Evolutionary conservation across 2,888 invertebrate genomes (phyloP).

Genomic region (Lissocephala sabroskyi): DNA sequence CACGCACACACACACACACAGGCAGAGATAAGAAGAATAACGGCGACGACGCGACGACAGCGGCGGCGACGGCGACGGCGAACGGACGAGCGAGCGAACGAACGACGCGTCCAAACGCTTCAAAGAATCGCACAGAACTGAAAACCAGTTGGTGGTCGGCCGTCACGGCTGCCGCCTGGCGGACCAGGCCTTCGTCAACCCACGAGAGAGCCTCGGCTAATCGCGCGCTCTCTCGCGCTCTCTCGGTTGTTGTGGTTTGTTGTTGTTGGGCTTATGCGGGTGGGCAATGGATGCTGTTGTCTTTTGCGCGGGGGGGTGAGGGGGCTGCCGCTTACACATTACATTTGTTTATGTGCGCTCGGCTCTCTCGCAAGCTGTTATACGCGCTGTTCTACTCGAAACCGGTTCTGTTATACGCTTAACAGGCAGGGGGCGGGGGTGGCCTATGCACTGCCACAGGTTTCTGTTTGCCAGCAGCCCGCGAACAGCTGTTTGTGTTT

Average conservation of each 20-base stretch:
- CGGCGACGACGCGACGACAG: slow-evolving; percentile 4
- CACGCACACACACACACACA: neutral
- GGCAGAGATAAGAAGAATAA: neutral
- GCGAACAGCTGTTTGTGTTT: slow-evolving; percentile 3
- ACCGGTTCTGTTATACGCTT: neutral
- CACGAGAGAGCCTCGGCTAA: too few species aligned
- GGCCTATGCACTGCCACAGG: slow-evolving; percentile 1
- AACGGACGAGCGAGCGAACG: slow-evolving; percentile 14
- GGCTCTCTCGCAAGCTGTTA: neutral
- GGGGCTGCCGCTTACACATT: too few species aligned
- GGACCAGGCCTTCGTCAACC: too few species aligned
- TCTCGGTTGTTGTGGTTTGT: slow-evolving; percentile 22
- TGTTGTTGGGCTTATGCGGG: slow-evolving; percentile 22
- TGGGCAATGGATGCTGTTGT: slow-evolving; percentile 11
- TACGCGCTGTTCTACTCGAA: neutral
- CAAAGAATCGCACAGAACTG: slow-evolving; percentile 71
- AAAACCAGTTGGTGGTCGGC: too few species aligned
- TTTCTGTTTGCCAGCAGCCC: slow-evolving; percentile 4
- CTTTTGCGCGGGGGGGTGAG: too few species aligned
- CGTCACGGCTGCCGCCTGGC: slow-evolving; percentile 27
- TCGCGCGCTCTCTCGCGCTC: too few species aligned
- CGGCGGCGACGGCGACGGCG: slow-evolving; percentile 2
- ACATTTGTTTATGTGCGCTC: neutral
- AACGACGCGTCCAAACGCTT: slow-evolving; percentile 68
- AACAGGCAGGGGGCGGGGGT: neutral